Evolutionary conservation across 2,113 vertebrate genomes (phyloP).

Genomic region (Manacus vitellinus): DNA sequence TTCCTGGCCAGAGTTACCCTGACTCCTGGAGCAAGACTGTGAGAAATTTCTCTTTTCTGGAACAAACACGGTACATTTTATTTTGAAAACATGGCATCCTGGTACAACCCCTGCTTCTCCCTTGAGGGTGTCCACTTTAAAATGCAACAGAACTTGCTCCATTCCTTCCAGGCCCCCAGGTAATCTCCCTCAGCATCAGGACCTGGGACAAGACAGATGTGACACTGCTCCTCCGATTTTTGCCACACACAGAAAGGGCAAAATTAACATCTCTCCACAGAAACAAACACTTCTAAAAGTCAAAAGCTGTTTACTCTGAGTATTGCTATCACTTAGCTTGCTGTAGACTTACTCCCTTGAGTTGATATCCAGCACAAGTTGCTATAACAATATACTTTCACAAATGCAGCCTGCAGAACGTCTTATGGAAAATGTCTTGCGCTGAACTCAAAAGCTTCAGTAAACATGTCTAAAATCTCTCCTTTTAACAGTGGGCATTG

Average conservation of each 20-base stretch:
- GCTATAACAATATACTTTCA: background rate
- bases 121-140: background rate
- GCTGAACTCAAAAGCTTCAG: background rate
- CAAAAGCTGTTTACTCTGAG: background rate
- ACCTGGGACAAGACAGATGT: background rate
- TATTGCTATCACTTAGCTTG: background rate
- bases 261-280: background rate
- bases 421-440: background rate
- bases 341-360: background rate
- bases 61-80: background rate
- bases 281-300: background rate
- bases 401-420: background rate
- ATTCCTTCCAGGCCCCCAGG: background rate
- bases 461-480: background rate
- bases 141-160: background rate
- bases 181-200: background rate
- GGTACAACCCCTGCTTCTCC: background rate
- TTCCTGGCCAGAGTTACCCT: background rate
- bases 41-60: background rate
- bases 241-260: background rate
- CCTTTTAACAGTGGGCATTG: background rate
- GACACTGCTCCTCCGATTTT: background rate
- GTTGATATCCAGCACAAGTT: background rate
- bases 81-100: background rate
- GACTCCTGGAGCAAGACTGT: background rate